Conservation (phyloP, 2,888 invertebrate species). For the Nipponacmea schrenckii region DNA sequence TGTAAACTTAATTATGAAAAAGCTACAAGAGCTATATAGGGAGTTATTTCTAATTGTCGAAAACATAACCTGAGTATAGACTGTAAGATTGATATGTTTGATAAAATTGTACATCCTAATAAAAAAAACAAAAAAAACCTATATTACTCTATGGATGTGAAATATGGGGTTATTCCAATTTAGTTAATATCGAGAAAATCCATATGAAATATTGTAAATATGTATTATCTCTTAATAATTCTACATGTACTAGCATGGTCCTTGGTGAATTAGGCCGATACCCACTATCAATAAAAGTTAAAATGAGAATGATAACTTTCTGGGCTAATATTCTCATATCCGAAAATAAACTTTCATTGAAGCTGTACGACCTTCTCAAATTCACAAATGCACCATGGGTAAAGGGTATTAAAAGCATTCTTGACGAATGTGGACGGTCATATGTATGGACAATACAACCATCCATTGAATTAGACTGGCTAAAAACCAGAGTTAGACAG, state of each 20-base stretch:
- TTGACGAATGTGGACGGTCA: neutral
- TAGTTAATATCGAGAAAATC: neutral
- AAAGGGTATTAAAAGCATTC: neutral
- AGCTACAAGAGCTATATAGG: neutral
- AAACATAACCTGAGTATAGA: slow-evolving; percentile 3
- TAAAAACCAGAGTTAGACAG: neutral
- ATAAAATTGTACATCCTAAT: neutral
- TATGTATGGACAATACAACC: neutral
- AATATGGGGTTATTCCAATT: neutral
- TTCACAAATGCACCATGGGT: neutral
- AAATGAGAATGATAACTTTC: neutral
- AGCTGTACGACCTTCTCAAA: neutral
- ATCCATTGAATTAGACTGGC: neutral
- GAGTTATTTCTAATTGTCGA: neutral
- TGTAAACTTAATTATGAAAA: neutral
- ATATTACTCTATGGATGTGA: neutral
- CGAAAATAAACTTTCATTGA: neutral
- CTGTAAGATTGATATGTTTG: neutral
- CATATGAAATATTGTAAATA: slow-evolving; percentile 3
- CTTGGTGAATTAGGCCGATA: neutral
- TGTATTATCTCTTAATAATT: neutral
- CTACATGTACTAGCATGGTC: neutral
- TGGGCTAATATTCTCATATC: neutral
- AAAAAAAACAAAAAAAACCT: no score
- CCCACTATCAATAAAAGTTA: neutral